Percentiles rank a stretch among this genome's conserved stretches.
Evolutionary conservation across 2,888 invertebrate species (phyloP).

Genomic region (Nymphalis polychloros): DNA sequence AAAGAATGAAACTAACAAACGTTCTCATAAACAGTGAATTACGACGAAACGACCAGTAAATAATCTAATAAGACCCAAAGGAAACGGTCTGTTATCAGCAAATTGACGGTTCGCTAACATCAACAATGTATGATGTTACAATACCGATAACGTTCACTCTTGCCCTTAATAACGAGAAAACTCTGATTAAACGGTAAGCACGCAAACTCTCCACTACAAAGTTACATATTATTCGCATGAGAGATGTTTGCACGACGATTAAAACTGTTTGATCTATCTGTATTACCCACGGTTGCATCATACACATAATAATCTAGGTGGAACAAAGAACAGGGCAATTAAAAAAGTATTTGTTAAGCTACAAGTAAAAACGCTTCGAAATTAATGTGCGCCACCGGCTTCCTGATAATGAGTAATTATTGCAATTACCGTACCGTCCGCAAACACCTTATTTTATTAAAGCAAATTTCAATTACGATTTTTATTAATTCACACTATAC

Average conservation of each 20-base stretch:
- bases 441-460: conserved; percentile 45
- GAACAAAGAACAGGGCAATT: conserved; percentile 76
- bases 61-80: conserved; percentile 21
- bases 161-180: conserved; percentile 50
- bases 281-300: conserved; percentile 65
- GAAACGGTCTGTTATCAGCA: conserved; percentile 29
- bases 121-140: conserved; percentile 41
- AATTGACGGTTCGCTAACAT: conserved; percentile 36
- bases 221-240: conserved; percentile 50
- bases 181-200: conserved; percentile 59
- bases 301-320: conserved; percentile 59
- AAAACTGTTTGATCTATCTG: conserved; percentile 57
- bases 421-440: conserved; percentile 73
- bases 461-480: conserved; percentile 28
- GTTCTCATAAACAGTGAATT: conserved; percentile 17
- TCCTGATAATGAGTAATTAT: conserved; percentile 79
- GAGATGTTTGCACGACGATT: conserved; percentile 61
- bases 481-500: conserved; percentile 30
- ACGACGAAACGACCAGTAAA: conserved; percentile 20
- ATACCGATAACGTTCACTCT: conserved; percentile 38
- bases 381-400: conserved; percentile 70
- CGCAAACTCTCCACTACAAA: conserved; percentile 52
- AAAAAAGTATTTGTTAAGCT: conserved; percentile 76
- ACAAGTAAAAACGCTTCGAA: conserved; percentile 70
- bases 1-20: conserved; percentile 13